Evolutionary conservation across 2,888 invertebrate genomes (phyloP), one percentile per base, ranked within the genome.

Genomic region (Cosmia pyralina): DNA sequence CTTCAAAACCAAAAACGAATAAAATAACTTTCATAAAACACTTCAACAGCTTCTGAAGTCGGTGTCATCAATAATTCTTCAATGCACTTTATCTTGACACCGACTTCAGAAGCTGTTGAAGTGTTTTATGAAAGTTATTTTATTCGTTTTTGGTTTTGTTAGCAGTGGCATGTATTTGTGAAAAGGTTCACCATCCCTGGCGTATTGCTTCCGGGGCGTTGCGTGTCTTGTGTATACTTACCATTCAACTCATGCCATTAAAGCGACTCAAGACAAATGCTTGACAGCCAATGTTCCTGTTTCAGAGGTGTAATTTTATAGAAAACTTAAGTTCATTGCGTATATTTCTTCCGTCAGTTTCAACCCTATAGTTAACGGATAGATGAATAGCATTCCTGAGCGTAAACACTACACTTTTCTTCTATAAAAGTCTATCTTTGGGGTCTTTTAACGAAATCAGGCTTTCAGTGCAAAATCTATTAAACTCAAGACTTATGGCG

Each of bases 291-390:
- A 62, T 79, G 19, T 81, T 81, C 75, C 65, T 60, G 75, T 22
- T 77, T 52, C 65, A 66, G 28, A 73, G 34, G 53, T 77, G 62
- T 81, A 66, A 77, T 77, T 81, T 77, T 58, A 52, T 81, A 77
- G 77, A 77, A 77, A 81, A n/a, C n/a, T n/a, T n/a, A n/a, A n/a
- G n/a, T n/a, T n/a, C n/a, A n/a, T 58, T 63, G 59, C 81, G 22
- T 67, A 65, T 11, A 52, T 63, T 52, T 28, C 66, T 77, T 77
- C 75, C 75, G 77, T 63, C 81, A 65, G 48, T n/a, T 65, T 8
- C 48, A 59, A 60, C 59, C 44, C 48, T 53, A 64, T 79, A 46
- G 13, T 72, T 76, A 60, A 38, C 13, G n/a, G 2, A 15, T 34
- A 53, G 65, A 79, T 64, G 11, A 57, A 77, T 62, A 53, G 73